Evolutionary conservation across 2,888 invertebrate genomes (phyloP).

Genomic region (Dasypogon diadema): DNA sequence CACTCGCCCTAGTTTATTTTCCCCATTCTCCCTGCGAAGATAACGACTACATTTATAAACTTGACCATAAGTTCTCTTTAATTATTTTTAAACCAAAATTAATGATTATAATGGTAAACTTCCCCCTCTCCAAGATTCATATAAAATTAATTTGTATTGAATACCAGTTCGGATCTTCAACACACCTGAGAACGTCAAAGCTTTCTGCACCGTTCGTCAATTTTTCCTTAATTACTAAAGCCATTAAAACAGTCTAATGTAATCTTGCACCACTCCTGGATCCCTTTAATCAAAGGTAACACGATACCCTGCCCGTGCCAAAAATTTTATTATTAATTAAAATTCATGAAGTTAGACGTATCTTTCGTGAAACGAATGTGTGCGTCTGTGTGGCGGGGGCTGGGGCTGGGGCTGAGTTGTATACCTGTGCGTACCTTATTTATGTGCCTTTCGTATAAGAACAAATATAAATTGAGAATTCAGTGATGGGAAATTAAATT

Average conservation of each 20-base stretch:
- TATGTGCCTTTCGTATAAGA: conserved; percentile 13
- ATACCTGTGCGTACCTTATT: not conserved
- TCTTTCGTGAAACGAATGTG: not conserved
- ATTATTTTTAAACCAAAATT: too few species aligned
- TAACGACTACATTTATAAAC: too few species aligned
- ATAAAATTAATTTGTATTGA: not conserved
- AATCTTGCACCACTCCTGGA: conserved; percentile 26
- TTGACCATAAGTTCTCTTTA: too few species aligned
- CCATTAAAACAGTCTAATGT: conserved; percentile 34
- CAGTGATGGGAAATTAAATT: conserved; percentile 27
- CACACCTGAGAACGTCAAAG: not conserved
- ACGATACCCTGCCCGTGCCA: conserved; percentile 13
- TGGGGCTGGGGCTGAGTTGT: not conserved
- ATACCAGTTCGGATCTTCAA: not conserved
- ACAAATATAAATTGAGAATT: conserved; percentile 8
- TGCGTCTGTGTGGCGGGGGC: not conserved
- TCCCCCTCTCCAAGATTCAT: not conserved
- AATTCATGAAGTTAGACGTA: conserved; percentile 32
- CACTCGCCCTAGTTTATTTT: too few species aligned
- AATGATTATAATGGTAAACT: too few species aligned
- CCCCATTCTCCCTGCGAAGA: too few species aligned
- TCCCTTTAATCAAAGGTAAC: conserved; percentile 26
- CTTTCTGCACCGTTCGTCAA: not conserved
- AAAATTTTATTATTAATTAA: conserved; percentile 42
- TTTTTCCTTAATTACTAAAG: conserved; percentile 36